Base-by-base conservation (phyloP, 2,888 invertebrate species). In the Galerucella nymphaeae region DNA sequence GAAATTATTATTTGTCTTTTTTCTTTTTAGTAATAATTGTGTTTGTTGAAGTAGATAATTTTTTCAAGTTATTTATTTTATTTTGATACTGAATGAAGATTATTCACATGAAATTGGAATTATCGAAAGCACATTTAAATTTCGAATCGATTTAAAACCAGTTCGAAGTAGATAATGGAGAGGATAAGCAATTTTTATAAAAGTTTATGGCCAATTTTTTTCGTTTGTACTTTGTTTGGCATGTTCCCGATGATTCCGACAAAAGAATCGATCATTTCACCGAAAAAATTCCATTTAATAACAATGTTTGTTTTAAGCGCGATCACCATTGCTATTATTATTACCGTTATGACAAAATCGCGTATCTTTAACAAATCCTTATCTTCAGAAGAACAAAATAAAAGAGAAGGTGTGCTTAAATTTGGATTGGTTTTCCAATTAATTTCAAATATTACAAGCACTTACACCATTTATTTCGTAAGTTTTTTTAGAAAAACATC, bases 201-300 rank as follows among this genome's bases (percentile, higher is more conserved):
- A 23, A 62, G 61, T 38, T 6, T 68, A 38, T 50, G 50, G 62
- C 71, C 71, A 2, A 59, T 66, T 20, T 59, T 71, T 53, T 8
- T 48, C 5, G 8, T 61, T 18, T 50, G 59, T 66, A 18, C 61
- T 11, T 18, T 71, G 18, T 14, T 45, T 14, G 71, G 71, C 14
- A 64, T 66, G 9, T 14, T 59, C 13, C 71, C 71, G 18, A 59
- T 71, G 50, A 5, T 66, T n/a, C 65, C 66, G 6, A 66, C 53
- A 65, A 61, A 16, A 16, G 50, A 59, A 58, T 6, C 14, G 13
- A 30, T 16, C 10, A 10, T 48, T 65, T 70, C 64, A 11, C 58
- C 70, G 13, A 64, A 70, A 58, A 64, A 30, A 30, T 64, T 64
- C 14, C 53, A 58, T 23, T 48, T 42, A 18, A 71, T 71, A 48